Base-by-base conservation (phyloP, 2,888 invertebrate species). In the Erebia aethiops region DNA sequence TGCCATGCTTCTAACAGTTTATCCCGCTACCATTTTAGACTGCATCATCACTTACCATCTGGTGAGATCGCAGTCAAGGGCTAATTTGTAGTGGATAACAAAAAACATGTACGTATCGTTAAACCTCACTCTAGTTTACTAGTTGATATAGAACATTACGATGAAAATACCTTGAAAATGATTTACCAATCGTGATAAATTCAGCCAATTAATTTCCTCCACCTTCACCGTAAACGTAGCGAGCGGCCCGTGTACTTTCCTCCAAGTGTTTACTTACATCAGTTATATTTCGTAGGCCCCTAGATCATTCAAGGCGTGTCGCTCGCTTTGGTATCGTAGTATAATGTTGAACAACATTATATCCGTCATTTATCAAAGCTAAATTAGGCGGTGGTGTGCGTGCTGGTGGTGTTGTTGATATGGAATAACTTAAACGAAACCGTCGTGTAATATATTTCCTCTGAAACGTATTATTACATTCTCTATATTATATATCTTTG, bases 261-360 rank as follows among this genome's bases (percentile, higher is more conserved):
- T 70, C 26, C 35, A 18, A 43, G 16, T 43, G 52, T 64, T 63
- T 56, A 68, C 67, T 63, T 43, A 51, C 67, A 71, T 49, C 58
- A 63, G 51, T 71, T 67, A 56, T 49, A 58, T 67, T 58, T 43
- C n/a, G 52, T 57, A 51, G 63, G 14, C 35, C 58, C 52, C 57
- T 46, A 51, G 54, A 64, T 64, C 67, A 64, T 68, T 66, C 56
- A 57, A n/a, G 43, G 26, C 21, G 4, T 35, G 35, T 35, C 35
- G 5, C 35, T 35, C 35, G 7, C 35, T 35, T 58, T 58, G 4
- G 51, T 54, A 64, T 49, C 26, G 67, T 60, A 9, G 21, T 16
- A 52, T 60, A 52, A 67, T 41, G 43, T 60, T 41, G 7, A 51
- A 56, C 54, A 62, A 64, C 21, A 35, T 70, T 21, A 52, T 52